Conservation (phyloP, 2,888 invertebrate species). For the Allygus modestus region DNA sequence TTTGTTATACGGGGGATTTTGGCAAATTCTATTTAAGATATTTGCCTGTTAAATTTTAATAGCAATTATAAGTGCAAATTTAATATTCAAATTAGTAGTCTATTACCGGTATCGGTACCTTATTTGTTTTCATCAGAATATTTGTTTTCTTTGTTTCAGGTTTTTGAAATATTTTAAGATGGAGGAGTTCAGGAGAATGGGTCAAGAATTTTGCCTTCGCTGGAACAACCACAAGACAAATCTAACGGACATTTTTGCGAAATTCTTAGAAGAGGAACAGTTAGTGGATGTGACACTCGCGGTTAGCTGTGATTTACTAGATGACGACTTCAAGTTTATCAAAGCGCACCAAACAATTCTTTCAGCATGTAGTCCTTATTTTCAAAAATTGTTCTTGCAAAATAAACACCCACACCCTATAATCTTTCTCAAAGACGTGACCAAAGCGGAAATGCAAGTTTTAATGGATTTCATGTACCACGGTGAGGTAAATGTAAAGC, state of each 20-base stretch:
- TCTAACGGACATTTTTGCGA: slow-evolving; percentile 92
- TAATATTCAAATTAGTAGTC: too few relatives aligned
- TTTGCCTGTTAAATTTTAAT: too few relatives aligned
- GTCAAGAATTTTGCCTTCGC: slow-evolving; percentile 92
- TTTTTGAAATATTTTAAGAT: neutral
- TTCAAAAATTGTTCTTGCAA: slow-evolving; percentile 93
- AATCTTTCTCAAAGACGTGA: slow-evolving; percentile 95
- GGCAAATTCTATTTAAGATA: too few relatives aligned
- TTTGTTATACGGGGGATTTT: too few relatives aligned
- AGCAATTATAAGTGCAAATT: too few relatives aligned
- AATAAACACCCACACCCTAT: slow-evolving; percentile 93
- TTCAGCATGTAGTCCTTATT: slow-evolving; percentile 96
- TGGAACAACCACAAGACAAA: slow-evolving; percentile 97
- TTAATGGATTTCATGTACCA: slow-evolving; percentile 96
- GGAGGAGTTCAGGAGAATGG: slow-evolving; percentile 73
- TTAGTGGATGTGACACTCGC: slow-evolving; percentile 96
- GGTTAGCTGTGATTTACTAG: slow-evolving; percentile 91
- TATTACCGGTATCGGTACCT: too few relatives aligned
- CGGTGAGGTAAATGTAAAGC: slow-evolving; percentile 94
- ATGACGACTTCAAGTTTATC: slow-evolving; percentile 83
- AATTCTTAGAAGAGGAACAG: slow-evolving; percentile 91
- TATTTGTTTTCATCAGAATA: neutral
- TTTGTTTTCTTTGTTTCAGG: slow-evolving; percentile 17
- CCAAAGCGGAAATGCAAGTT: slow-evolving; percentile 92
- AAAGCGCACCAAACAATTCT: slow-evolving; percentile 95